These are phyloP conservation scores for Glomeris marginata DNA, from an alignment of 2,888 invertebrate genomes.

Conservation along the genomic window DNA sequence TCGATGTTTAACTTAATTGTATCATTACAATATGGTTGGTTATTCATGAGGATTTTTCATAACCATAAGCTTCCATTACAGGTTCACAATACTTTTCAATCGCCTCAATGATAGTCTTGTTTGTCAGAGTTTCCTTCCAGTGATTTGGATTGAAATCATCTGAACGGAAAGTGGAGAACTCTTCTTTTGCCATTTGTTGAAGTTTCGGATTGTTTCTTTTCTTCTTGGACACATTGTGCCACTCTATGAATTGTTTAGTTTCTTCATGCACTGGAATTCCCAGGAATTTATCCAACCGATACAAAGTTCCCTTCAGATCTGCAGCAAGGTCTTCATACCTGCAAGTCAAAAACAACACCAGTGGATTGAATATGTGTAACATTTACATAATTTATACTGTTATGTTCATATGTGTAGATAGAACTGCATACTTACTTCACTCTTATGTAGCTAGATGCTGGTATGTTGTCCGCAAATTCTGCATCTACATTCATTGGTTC, in stretches of 20 bases:
- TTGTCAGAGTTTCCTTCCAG: conserved; percentile 3
- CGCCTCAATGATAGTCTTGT: not conserved
- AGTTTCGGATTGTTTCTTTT: not conserved
- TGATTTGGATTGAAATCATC: not conserved
- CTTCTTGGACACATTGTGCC: not conserved
- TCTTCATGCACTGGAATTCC: not conserved
- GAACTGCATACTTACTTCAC: no score
- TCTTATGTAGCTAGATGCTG: not conserved
- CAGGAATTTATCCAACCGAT: not conserved
- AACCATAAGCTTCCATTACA: no score
- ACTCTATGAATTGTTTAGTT: not conserved
- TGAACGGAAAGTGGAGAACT: conserved; percentile 5
- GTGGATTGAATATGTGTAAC: no score
- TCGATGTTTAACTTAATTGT: no score
- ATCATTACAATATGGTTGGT: no score
- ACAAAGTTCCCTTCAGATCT: not conserved
- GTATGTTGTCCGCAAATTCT: not conserved
- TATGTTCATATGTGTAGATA: no score
- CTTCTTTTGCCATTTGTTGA: not conserved
- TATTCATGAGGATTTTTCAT: no score
- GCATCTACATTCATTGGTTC: conserved; percentile 3
- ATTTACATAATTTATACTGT: no score
- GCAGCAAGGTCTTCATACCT: conserved; percentile 10
- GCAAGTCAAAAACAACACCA: no score
- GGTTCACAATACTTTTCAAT: not conserved